Percentiles rank a stretch among this genome's conserved stretches.
These are phyloP conservation scores for Forbesichthys papilliferus DNA, from an alignment of 2,113 vertebrate genomes.

Conservation along the genomic window DNA sequence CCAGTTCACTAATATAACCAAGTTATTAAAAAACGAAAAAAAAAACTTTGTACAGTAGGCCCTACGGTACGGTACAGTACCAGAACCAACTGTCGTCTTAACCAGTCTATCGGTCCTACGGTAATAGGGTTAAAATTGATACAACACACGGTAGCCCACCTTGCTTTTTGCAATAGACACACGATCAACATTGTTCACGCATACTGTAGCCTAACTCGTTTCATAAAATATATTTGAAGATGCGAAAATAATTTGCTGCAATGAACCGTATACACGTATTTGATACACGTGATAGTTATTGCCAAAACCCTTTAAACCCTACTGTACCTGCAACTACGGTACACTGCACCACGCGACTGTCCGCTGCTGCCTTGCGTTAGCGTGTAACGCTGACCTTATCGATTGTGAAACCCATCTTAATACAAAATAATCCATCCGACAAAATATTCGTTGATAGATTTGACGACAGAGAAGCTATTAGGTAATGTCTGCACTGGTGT, in stretches of 20 bases:
- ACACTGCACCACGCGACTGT: conserved; percentile 33
- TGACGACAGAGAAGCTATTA: not conserved
- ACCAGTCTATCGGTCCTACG: not conserved
- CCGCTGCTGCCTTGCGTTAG: conserved; percentile 45
- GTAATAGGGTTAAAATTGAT: no score
- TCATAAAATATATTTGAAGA: not conserved
- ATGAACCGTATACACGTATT: not conserved
- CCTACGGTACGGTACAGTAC: not conserved
- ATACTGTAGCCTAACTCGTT: no score
- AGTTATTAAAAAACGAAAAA: not conserved
- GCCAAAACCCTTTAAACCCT: conserved; percentile 48
- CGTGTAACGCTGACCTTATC: conserved; percentile 35
- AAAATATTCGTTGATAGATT: not conserved
- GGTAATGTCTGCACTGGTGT: conserved; percentile 11
- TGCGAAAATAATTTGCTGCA: not conserved
- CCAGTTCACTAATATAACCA: no score
- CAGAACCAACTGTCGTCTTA: conserved; percentile 53
- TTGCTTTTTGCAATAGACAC: not conserved
- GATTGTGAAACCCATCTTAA: conserved; percentile 52
- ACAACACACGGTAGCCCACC: no score
- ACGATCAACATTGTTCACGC: not conserved
- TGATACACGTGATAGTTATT: not conserved
- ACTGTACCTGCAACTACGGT: conserved; percentile 9
- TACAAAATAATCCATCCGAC: conserved; percentile 9
- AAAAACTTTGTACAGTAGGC: conserved; percentile 32